Percentiles rank a stretch among this genome's conserved stretches.
Evolutionary conservation across 2,797 vertebrate genomes (phyloP).

Genomic region (Botia almorhae): DNA sequence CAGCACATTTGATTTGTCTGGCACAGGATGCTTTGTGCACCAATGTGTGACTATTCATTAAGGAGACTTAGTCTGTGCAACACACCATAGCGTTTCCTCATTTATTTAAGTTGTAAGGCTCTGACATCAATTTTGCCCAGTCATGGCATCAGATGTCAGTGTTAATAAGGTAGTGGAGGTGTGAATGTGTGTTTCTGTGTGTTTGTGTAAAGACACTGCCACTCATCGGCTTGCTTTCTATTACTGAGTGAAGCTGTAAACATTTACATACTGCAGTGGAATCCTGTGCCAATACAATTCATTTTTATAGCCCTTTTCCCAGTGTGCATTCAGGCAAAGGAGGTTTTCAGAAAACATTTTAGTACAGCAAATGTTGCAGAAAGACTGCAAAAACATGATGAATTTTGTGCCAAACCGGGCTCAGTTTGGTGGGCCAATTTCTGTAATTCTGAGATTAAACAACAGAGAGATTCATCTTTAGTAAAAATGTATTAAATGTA

Average conservation of each 20-base stretch:
- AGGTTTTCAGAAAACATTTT: too few relatives aligned
- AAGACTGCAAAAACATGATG: too few relatives aligned
- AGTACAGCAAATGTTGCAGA: too few relatives aligned
- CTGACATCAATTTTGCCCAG: slow-evolving; percentile 84
- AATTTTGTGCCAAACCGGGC: too few relatives aligned
- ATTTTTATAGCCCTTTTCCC: not conserved
- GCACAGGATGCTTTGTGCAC: slow-evolving; percentile 63
- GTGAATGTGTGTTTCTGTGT: slow-evolving; percentile 62
- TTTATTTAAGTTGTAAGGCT: slow-evolving; percentile 87
- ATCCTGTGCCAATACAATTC: not conserved
- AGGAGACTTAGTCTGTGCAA: slow-evolving; percentile 80
- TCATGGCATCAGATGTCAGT: slow-evolving; percentile 82
- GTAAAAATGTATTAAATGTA: slow-evolving; percentile 49
- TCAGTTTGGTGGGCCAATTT: too few relatives aligned
- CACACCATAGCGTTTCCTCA: slow-evolving; percentile 81
- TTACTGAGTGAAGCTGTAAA: slow-evolving; percentile 38
- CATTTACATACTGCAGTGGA: slow-evolving; percentile 12
- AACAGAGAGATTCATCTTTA: slow-evolving; percentile 47
- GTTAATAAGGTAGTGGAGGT: slow-evolving; percentile 77
- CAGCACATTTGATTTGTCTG: slow-evolving; percentile 70
- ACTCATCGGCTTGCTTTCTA: slow-evolving; percentile 12
- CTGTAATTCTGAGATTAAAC: too few relatives aligned
- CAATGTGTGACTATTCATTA: slow-evolving; percentile 73
- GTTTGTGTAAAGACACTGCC: slow-evolving; percentile 51
- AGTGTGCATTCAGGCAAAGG: not conserved